phyloP scores from a whole-genome alignment of 2,797 vertebrate species.

The Gadopsis marmoratus region DNA sequence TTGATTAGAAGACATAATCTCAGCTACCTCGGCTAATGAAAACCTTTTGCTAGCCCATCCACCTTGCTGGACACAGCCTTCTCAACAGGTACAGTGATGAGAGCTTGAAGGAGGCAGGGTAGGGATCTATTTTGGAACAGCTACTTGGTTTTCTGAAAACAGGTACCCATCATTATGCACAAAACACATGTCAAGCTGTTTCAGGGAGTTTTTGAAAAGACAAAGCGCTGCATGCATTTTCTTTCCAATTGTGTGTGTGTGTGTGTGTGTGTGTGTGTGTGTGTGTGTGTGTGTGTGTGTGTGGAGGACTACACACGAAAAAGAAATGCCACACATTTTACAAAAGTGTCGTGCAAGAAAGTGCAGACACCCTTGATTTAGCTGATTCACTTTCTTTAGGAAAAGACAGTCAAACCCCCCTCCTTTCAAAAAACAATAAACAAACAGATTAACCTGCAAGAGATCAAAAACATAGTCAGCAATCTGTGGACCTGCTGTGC shows the following conservation, averaged over 20 bases:
- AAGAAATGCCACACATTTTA: conserved; percentile 7
- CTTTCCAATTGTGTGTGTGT: background rate
- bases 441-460: conserved; percentile 44
- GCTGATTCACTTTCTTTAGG: conserved; percentile 43
- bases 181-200: conserved; percentile 13
- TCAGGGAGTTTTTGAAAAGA: conserved; percentile 13
- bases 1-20: conserved; percentile 56
- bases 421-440: conserved; percentile 16
- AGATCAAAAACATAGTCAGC: conserved; percentile 59
- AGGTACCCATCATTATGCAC: conserved; percentile 20
- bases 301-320: background rate
- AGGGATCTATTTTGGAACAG: conserved; percentile 17
- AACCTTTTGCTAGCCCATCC: background rate
- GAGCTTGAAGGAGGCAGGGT: background rate
- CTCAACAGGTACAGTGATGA: background rate
- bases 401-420: conserved; percentile 21
- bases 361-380: conserved; percentile 27
- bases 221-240: conserved; percentile 4
- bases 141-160: conserved; percentile 26
- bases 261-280: conserved; percentile 1
- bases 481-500: conserved; percentile 52
- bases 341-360: background rate
- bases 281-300: background rate
- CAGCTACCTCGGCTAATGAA: background rate
- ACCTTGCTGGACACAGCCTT: background rate